These are phyloP conservation scores for Mimumesa dahlbomi DNA, from an alignment of 2,888 invertebrate genomes.

Conservation along the genomic window DNA sequence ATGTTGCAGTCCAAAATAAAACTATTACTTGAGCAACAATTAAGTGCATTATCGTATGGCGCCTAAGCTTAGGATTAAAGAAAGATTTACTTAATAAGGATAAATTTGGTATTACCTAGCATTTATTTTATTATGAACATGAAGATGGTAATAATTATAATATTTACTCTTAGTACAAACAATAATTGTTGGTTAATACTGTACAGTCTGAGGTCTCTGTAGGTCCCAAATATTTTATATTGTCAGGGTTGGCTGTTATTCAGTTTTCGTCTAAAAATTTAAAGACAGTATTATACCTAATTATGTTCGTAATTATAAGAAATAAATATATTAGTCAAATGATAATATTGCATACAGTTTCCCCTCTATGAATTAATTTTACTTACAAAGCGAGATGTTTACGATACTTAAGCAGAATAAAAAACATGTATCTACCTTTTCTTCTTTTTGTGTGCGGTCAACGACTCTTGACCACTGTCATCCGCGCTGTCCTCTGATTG, in stretches of 20 bases:
- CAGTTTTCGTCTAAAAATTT: conserved; percentile 78
- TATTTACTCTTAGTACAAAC: conserved; percentile 79
- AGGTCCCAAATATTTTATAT: conserved; percentile 75
- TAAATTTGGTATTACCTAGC: conserved; percentile 79
- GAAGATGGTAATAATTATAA: conserved; percentile 77
- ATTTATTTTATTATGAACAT: conserved; percentile 80
- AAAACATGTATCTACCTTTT: conserved; percentile 81
- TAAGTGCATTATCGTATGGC: conserved; percentile 68
- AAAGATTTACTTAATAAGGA: conserved; percentile 65
- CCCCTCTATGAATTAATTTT: conserved; percentile 5
- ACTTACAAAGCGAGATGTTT: neutral
- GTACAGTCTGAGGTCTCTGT: conserved; percentile 80
- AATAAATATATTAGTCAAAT: conserved; percentile 51
- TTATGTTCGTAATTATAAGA: conserved; percentile 52
- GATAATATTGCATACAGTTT: conserved; percentile 14
- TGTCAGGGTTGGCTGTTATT: conserved; percentile 79
- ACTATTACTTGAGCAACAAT: conserved; percentile 32
- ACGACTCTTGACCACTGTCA: conserved; percentile 92
- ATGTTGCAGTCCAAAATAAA: conserved; percentile 20
- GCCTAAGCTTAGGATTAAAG: conserved; percentile 60
- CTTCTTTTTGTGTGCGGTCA: conserved; percentile 91
- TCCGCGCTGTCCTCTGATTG: conserved; percentile 87
- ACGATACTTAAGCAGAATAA: conserved; percentile 6
- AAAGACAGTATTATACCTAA: conserved; percentile 62
- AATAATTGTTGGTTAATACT: conserved; percentile 80